Base-by-base conservation (phyloP, 2,113 vertebrate species). In the Oplegnathus fasciatus region DNA sequence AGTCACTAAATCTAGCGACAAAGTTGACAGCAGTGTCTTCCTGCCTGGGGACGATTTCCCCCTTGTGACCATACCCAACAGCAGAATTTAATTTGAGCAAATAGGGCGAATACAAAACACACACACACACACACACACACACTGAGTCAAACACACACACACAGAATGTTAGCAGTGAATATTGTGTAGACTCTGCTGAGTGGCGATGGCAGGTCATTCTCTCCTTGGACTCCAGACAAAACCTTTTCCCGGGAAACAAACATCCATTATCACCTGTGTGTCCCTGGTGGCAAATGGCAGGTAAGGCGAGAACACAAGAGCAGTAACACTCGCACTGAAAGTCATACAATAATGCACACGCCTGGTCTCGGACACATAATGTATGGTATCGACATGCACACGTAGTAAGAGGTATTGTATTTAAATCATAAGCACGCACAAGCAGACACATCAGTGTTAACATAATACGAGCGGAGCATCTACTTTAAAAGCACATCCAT, bases 181-280 rank as follows among this genome's bases (percentile, higher is more conserved):
- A 57, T 42, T 86, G 69, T 69, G 70, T 57, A 42, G 40, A n/a
- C 48, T 68, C 40, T 55, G 32, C 80, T 74, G 84, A 77, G 77
- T 68, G 48, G 40, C 0, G 15, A 82, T 81, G 72, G 68, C 80
- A 86, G 81, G 85, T 87, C 78, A 75, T 78, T 82, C 82, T 87
- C 78, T 85, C 82, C 75, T 87, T 79, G 78, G 75, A 50, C 77
- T 42, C 37, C 9, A 79, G 64, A 79, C 75, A 62, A 80, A 77
- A 58, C 52, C 72, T 80, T 82, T 83, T 60, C 71, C 66, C 3
- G 5, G 37, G 71, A 72, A 42, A 84, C 74, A 82, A 89, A 79
- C 74, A 81, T 79, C 82, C 70, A 87, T 89, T 82, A 85, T 67
- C 82, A 82, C 82, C 70, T 64, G 64, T 22, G 76, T 75, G 78